Percentiles rank a stretch among this genome's conserved stretches.
Conservation (phyloP, 2,797 vertebrate species). For the Hirundo rustica region DNA sequence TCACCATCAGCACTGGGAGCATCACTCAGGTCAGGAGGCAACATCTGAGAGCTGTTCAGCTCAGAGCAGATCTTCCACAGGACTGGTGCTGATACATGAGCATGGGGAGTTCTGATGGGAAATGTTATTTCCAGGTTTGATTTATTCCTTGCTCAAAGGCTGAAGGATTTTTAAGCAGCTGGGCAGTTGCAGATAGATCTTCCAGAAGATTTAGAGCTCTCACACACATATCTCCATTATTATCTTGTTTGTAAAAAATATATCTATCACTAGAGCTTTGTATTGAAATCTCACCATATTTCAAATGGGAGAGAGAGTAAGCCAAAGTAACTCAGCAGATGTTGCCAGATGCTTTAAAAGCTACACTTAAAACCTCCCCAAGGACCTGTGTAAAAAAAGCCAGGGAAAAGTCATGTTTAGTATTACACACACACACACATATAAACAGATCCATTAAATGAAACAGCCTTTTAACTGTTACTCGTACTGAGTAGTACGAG, state of each 20-base stretch:
- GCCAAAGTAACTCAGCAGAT: slow-evolving; percentile 4
- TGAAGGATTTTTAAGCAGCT: neutral
- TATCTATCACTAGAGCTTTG: neutral
- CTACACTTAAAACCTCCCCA: neutral
- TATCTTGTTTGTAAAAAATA: neutral
- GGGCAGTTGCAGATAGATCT: neutral
- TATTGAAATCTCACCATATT: neutral
- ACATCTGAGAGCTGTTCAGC: neutral
- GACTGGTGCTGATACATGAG: accelerated
- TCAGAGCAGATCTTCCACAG: neutral
- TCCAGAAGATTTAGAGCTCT: neutral
- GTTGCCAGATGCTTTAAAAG: neutral
- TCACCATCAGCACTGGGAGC: neutral
- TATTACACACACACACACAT: neutral
- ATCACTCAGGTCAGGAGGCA: neutral
- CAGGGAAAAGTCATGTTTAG: neutral
- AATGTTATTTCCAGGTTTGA: neutral
- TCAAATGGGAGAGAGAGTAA: neutral
- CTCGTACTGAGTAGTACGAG: neutral
- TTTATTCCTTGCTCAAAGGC: neutral
- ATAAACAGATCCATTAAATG: neutral
- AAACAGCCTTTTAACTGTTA: slow-evolving; percentile 18
- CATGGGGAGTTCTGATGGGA: neutral
- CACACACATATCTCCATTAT: neutral
- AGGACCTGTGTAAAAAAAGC: neutral